A percentile compares a stretch with the other conserved stretches of the same genome.
These are phyloP conservation scores for Forbesichthys agassizii DNA, from an alignment of 2,113 vertebrate genomes.

Conservation along the genomic window DNA sequence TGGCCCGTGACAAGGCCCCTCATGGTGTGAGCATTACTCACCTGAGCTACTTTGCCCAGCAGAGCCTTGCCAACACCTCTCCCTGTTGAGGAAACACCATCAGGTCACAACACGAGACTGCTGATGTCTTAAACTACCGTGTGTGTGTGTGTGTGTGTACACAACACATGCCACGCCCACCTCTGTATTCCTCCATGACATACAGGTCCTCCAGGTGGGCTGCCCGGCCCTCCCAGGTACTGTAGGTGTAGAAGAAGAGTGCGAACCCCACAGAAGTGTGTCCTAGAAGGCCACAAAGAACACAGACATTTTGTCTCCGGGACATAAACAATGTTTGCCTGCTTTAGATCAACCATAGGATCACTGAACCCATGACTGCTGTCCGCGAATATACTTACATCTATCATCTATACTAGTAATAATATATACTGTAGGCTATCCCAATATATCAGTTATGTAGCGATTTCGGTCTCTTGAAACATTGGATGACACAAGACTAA, in stretches of 20 bases:
- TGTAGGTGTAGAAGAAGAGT: slow-evolving; percentile 83
- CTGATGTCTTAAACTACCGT: no score
- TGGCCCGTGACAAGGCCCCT: no score
- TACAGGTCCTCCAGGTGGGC: slow-evolving; percentile 86
- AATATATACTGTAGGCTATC: no score
- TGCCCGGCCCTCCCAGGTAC: slow-evolving; percentile 74
- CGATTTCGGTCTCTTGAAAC: no score
- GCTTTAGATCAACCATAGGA: background rate
- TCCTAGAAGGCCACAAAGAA: slow-evolving; percentile 51
- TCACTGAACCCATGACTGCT: no score
- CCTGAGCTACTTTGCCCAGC: slow-evolving; percentile 76
- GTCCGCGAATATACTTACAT: no score
- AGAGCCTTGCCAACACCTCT: slow-evolving; percentile 77
- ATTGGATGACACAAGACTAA: no score
- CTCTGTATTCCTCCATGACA: slow-evolving; percentile 83
- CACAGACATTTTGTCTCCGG: background rate
- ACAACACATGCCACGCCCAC: slow-evolving; percentile 50
- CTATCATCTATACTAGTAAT: no score
- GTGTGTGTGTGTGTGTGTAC: no score
- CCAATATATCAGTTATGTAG: no score
- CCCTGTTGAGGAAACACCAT: slow-evolving; percentile 54
- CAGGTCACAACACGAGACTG: no score
- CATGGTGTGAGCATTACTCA: slow-evolving; percentile 39
- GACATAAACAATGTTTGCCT: background rate
- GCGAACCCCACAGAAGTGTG: slow-evolving; percentile 75